These are phyloP conservation scores for Stichopus chloronotus DNA, from an alignment of 35 echinoderm and acorn worm genomes.

Conservation along the genomic window DNA sequence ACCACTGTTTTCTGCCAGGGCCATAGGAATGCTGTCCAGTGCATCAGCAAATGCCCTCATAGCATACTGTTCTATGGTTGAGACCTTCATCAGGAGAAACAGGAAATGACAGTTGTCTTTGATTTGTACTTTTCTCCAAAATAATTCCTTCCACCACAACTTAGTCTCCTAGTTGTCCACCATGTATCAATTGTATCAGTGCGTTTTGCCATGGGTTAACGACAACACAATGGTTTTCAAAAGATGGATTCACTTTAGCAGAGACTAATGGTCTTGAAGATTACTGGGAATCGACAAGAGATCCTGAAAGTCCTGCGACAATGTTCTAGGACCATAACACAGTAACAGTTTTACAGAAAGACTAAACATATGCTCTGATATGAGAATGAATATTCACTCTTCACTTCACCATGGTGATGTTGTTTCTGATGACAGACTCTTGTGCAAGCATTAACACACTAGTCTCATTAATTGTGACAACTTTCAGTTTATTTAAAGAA, in stretches of 20 bases:
- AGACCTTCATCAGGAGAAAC: slow-evolving; percentile 63
- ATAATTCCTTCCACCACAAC: too few relatives aligned
- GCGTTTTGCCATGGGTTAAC: slow-evolving; percentile 61
- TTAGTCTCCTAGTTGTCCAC: background rate
- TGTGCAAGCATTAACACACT: too few relatives aligned
- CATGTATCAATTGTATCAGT: slow-evolving; percentile 80
- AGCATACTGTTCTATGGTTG: slow-evolving; percentile 99
- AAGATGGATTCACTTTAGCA: slow-evolving; percentile 72
- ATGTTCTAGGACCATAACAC: too few relatives aligned
- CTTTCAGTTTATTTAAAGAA: too few relatives aligned
- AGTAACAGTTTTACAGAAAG: too few relatives aligned
- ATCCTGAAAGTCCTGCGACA: slow-evolving; percentile 34
- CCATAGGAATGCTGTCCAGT: slow-evolving; percentile 89
- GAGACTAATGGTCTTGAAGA: slow-evolving; percentile 73
- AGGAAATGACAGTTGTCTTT: background rate
- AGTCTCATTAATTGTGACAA: too few relatives aligned
- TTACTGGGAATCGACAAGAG: slow-evolving; percentile 60
- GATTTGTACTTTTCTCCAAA: too few relatives aligned
- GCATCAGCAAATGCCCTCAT: slow-evolving; percentile 95
- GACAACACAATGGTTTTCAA: slow-evolving; percentile 85
- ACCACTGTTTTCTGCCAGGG: slow-evolving; percentile 96
- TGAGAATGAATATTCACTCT: too few relatives aligned
- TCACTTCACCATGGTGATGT: too few relatives aligned
- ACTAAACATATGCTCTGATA: too few relatives aligned
- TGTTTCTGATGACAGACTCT: too few relatives aligned